A percentile compares a stretch with the other conserved stretches of the same genome.
phyloP scores from a whole-genome alignment of 2,888 invertebrate genomes.

The Sminthurinus aureus region DNA sequence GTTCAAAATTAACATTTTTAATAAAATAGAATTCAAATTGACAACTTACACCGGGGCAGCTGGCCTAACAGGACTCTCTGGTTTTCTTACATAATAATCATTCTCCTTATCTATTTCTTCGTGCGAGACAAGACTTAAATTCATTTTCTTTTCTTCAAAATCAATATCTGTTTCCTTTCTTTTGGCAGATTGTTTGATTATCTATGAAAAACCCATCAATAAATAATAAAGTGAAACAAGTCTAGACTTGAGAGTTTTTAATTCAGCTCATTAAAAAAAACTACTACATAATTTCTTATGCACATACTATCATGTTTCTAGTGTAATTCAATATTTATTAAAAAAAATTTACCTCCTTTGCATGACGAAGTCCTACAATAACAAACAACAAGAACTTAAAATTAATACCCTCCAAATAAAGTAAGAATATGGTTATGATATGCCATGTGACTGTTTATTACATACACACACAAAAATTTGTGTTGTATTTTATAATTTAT shows the following conservation, averaged over 20 bases:
- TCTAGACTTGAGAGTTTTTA: not conserved
- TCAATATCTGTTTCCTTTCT: constrained; percentile 94
- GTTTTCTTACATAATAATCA: constrained; percentile 72
- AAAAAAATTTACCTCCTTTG: constrained; percentile 77
- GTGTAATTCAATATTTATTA: too few relatives aligned
- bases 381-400: not conserved
- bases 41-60: constrained; percentile 26
- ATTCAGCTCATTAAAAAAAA: not conserved
- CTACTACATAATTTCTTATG: not conserved
- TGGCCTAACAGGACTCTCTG: constrained; percentile 69
- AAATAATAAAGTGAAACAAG: constrained; percentile 18
- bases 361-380: constrained; percentile 77
- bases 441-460: too few relatives aligned
- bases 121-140: constrained; percentile 76
- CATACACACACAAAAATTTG: not conserved
- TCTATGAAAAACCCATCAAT: constrained; percentile 63
- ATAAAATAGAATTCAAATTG: not conserved
- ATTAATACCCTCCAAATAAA: too few relatives aligned
- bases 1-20: too few relatives aligned
- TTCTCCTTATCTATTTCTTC: constrained; percentile 79
- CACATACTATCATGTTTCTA: not conserved
- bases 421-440: too few relatives aligned
- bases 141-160: constrained; percentile 94
- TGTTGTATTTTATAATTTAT: not conserved
- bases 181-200: constrained; percentile 88